Percentiles rank a stretch among this genome's conserved stretches.
Evolutionary conservation across 2,797 vertebrate genomes (phyloP).

Genomic region (Clamator glandarius): DNA sequence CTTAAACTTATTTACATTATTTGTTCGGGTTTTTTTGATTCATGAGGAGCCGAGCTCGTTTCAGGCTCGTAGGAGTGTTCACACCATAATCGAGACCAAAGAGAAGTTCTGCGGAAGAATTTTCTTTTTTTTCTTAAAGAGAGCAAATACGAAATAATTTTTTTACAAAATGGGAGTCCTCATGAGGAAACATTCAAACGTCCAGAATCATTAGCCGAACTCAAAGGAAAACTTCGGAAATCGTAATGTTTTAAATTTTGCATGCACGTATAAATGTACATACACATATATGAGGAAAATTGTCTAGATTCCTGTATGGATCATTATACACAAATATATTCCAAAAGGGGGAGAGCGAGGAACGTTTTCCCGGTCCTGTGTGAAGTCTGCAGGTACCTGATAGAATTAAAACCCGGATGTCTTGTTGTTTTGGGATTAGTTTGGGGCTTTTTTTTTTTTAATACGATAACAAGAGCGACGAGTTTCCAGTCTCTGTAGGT

Average conservation of each 20-base stretch:
- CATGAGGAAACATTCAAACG: neutral
- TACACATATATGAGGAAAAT: neutral
- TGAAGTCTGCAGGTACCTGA: neutral
- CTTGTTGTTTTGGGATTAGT: neutral
- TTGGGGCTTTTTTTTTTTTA: neutral
- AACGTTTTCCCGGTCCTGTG: neutral
- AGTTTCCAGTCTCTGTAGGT: neutral
- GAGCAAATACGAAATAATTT: neutral
- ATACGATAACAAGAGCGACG: neutral
- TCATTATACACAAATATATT: neutral
- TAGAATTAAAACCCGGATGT: neutral
- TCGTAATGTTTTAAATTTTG: neutral
- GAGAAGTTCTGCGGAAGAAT: neutral
- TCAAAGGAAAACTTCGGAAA: neutral
- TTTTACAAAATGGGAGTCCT: neutral
- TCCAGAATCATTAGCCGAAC: neutral
- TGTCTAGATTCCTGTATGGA: neutral
- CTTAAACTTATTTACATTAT: neutral
- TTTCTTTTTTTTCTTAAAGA: neutral
- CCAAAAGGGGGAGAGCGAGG: neutral
- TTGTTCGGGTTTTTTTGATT: neutral
- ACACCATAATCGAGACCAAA: accelerated
- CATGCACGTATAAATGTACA: too few relatives aligned
- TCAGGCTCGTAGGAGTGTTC: neutral
- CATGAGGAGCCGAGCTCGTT: neutral